Percentiles rank a stretch among this genome's conserved stretches.
These are phyloP conservation scores for Pseudomyrmex concolor DNA, from an alignment of 1,140 invertebrate species.

Conservation along the genomic window DNA sequence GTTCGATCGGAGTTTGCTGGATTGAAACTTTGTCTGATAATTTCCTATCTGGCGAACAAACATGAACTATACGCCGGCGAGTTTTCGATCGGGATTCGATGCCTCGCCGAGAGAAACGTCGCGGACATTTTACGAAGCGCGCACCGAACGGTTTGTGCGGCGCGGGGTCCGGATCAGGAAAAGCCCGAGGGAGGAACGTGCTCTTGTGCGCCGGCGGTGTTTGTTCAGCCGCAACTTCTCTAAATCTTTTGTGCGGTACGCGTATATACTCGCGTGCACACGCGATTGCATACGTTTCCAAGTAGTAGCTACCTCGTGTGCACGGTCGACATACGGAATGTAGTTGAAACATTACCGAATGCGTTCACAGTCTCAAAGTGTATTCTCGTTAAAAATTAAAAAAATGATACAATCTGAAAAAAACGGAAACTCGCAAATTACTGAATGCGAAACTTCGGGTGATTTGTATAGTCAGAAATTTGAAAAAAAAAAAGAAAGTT, in stretches of 20 bases:
- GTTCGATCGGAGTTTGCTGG: neutral
- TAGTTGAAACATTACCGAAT: neutral
- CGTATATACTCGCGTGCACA: constrained; percentile 66
- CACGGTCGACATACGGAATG: neutral
- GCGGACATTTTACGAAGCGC: neutral
- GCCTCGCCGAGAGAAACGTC: too few species aligned
- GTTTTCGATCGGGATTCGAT: too few species aligned
- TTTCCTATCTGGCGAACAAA: neutral
- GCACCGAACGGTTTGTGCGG: neutral
- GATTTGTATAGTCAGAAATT: too few species aligned
- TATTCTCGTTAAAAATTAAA: too few species aligned
- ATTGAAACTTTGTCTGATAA: too few species aligned
- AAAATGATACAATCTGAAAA: too few species aligned
- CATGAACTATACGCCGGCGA: neutral
- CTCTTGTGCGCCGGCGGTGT: constrained; percentile 72
- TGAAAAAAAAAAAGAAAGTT: too few species aligned
- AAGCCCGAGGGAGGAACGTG: constrained; percentile 73
- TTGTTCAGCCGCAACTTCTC: constrained; percentile 82
- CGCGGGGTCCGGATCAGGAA: constrained; percentile 45
- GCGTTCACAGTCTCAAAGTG: neutral
- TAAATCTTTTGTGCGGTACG: constrained; percentile 79
- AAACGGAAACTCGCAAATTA: too few species aligned
- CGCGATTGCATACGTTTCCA: constrained; percentile 69
- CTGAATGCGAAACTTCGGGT: too few species aligned
- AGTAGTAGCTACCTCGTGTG: constrained; percentile 57